phyloP scores from a whole-genome alignment of 2,113 vertebrate genomes.

The Otis tarda region DNA sequence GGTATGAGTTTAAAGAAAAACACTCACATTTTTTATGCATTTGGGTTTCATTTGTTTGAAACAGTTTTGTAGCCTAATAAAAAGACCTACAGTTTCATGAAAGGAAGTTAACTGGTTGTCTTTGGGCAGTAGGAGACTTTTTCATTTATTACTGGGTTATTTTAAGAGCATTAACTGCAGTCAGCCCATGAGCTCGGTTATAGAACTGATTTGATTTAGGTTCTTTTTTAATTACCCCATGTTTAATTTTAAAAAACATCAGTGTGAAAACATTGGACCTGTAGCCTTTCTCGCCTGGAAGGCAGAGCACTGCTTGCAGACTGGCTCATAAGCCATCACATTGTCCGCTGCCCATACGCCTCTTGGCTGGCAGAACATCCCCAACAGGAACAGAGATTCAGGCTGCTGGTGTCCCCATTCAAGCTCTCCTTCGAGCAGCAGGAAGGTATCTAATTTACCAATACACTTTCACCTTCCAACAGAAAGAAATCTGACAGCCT shows the following conservation, averaged over 20 bases:
- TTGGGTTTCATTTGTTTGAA: conserved; percentile 76
- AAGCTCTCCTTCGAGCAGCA: neutral
- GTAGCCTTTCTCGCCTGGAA: neutral
- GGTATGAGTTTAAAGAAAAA: neutral
- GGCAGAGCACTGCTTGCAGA: neutral
- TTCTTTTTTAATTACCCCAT: neutral
- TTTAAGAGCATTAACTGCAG: conserved; percentile 63
- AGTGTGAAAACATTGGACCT: neutral
- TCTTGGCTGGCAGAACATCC: neutral
- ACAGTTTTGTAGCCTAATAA: conserved; percentile 71
- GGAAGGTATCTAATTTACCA: neutral
- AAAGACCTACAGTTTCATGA: conserved; percentile 72
- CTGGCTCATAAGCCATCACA: neutral
- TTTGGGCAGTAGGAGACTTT: conserved; percentile 61
- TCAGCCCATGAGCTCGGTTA: conserved; percentile 17
- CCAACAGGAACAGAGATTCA: neutral
- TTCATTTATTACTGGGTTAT: conserved; percentile 70
- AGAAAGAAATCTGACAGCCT: neutral
- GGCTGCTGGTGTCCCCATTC: neutral
- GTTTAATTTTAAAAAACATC: neutral
- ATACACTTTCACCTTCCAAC: neutral
- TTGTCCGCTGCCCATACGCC: neutral
- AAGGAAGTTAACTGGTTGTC: conserved; percentile 71
- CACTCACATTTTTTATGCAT: conserved; percentile 41
- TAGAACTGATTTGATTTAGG: conserved; percentile 27